Evolutionary conservation across 2,113 vertebrate genomes (phyloP).

Genomic region (Hiodon alosoides): DNA sequence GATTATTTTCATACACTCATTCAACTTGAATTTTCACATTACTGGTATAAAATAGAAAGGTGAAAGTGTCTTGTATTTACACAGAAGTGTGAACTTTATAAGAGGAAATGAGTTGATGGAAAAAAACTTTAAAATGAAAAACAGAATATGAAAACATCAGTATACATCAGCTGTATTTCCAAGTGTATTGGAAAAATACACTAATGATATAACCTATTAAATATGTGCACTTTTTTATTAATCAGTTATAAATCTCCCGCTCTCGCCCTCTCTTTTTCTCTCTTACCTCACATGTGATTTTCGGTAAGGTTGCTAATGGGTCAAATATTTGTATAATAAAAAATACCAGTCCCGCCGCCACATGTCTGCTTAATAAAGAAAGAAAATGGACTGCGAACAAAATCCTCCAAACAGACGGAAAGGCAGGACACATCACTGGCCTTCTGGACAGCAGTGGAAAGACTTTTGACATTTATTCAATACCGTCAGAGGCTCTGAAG

Average conservation of each 20-base stretch:
- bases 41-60: no score
- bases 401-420: not conserved
- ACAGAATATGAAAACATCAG: no score
- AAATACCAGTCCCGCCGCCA: not conserved
- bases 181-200: no score
- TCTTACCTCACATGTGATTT: not conserved
- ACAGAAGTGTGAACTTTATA: no score
- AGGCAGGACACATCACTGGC: not conserved
- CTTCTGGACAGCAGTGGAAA: conserved; percentile 25
- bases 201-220: no score
- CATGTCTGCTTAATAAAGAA: conserved; percentile 26
- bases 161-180: no score
- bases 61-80: no score
- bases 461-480: conserved; percentile 47
- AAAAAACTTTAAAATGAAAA: no score
- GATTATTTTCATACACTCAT: no score
- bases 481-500: conserved; percentile 42
- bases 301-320: not conserved
- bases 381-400: conserved; percentile 22
- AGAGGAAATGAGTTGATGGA: no score
- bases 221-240: no score
- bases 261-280: not conserved
- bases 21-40: no score
- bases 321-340: not conserved
- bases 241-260: not conserved